Conservation (phyloP, 1,140 invertebrate species). For the Hycleus phaleratus region DNA sequence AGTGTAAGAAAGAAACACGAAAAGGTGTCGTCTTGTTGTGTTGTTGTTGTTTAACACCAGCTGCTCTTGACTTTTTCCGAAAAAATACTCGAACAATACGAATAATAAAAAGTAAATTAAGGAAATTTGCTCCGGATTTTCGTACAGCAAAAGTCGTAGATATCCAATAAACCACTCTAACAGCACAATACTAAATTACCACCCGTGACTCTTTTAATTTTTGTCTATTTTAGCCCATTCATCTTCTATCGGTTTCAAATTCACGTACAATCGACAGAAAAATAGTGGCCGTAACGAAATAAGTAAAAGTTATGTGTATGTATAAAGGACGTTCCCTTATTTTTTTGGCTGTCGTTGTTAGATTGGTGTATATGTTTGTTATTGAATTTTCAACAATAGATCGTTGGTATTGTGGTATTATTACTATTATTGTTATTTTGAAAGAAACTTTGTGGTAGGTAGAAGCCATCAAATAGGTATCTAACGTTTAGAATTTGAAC, state of each 20-base stretch:
- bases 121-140: constrained; percentile 27
- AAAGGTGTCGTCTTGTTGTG: not conserved
- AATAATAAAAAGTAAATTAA: constrained; percentile 30
- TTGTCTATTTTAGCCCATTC: too few species aligned
- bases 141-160: constrained; percentile 18
- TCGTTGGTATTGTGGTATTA: too few species aligned
- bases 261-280: constrained; percentile 18
- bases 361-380: not conserved
- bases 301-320: constrained; percentile 11
- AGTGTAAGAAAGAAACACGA: not conserved
- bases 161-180: constrained; percentile 18
- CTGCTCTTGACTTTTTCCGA: not conserved
- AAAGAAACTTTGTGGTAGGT: too few species aligned
- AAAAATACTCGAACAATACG: not conserved
- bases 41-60: not conserved
- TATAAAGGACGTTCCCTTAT: constrained; percentile 19
- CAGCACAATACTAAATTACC: constrained; percentile 22
- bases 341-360: constrained; percentile 24
- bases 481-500: too few species aligned
- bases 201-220: constrained; percentile 19
- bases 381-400: not conserved
- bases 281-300: constrained; percentile 24
- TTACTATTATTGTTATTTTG: too few species aligned
- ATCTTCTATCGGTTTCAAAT: constrained; percentile 5
- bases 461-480: too few species aligned